Evolutionary conservation across 2,888 invertebrate species (phyloP), one percentile per base, ranked within the genome.

Genomic region (Argyra leucocephala): DNA sequence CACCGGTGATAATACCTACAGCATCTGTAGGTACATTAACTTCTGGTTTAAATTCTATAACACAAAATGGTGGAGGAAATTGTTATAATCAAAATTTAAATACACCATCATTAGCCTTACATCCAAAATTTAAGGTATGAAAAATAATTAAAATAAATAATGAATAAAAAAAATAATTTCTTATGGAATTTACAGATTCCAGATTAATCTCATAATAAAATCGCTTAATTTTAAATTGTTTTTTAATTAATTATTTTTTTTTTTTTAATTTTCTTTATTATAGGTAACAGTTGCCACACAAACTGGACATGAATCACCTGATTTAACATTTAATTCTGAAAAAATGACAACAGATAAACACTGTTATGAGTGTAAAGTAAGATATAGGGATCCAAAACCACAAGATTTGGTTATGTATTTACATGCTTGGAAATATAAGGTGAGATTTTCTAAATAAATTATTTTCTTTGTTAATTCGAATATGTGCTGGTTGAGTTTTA

Each of bases 361-460:
- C 77, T 97, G 96, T 81, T 90, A 91, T 78, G 93, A 95, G 80
- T 97, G 96, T 81, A 92, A 92, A 80, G 90, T 93, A 66, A 85
- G 91, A 67, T 96, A 93, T 82, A 83, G 91, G 70, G 96, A 97
- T 80, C 96, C 97, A 0, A 87, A 90, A 69, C 92, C 93, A 0
- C 86, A 90, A 71, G 94, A 96, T 79, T 85, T 97, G 67, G 89
- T 96, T 71, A 94, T 97, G 93, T 97, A 93, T 80, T 85, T 97
- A 61, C 97, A 97, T 80, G 96, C 96, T 36, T 92, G 92, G 91
- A 91, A 91, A 75, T 93, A 93, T 79, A 88, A 88, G 85, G 90
- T 90, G 76, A 76, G 65, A 59, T 18, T 18, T 12, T 48, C n/a
- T 48, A 12, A 37, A 37, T 31, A 31, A 31, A 31, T 31, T 31